These are phyloP conservation scores for Papio anubis DNA, from an alignment of 2,113 vertebrate genomes.

Conservation along the genomic window DNA sequence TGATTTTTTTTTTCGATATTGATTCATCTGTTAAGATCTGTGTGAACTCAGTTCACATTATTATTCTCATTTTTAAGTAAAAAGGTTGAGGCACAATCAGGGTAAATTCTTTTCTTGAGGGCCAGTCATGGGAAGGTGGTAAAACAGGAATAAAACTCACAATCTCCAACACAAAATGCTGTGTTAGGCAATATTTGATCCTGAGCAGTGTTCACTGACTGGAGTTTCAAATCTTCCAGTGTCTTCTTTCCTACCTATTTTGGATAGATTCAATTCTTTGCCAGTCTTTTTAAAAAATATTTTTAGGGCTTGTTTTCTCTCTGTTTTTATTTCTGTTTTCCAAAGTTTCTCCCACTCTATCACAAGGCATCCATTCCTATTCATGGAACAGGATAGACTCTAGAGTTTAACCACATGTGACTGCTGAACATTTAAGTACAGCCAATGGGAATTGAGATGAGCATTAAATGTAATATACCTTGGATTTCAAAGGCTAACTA, in stretches of 20 bases:
- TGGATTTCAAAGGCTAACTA: neutral
- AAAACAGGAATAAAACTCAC: neutral
- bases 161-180: too few species aligned
- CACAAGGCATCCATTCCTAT: accelerated
- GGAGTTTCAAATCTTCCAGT: neutral
- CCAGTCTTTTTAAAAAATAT: neutral
- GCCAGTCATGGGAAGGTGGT: neutral
- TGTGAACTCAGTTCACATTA: neutral
- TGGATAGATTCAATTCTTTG: neutral
- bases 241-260: neutral
- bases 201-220: neutral
- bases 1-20: neutral
- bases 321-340: neutral
- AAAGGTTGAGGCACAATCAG: neutral
- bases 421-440: neutral
- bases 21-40: neutral
- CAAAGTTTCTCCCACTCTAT: neutral
- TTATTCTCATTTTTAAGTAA: neutral
- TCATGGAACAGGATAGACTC: neutral
- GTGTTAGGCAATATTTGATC: neutral
- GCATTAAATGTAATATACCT: neutral
- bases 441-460: neutral
- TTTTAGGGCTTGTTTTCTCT: neutral
- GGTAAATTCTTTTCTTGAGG: neutral
- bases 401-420: accelerated